Evolutionary conservation across 2,888 invertebrate genomes (phyloP), one percentile per base, ranked within the genome.

Genomic region (Philopedon plagiatum): DNA sequence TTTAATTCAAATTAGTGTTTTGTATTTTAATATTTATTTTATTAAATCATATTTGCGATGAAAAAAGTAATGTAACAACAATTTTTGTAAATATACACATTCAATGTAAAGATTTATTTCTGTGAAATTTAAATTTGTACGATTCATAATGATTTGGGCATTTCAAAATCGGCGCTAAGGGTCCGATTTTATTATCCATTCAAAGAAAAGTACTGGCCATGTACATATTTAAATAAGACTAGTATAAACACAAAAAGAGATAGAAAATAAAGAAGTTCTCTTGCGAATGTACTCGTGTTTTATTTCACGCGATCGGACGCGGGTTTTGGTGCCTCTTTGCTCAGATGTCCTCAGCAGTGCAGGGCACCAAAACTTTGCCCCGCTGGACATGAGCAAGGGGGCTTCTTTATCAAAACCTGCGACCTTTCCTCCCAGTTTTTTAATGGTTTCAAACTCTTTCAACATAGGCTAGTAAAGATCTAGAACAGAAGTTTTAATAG

Each of bases 251-350:
- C 46, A 64, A 62, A 60, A 51, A 58, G 3, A 56, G 34, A 23
- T 29, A 32, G 39, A 65, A 71, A 72, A 74, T 85, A 86, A 86
- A 86, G 85, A 85, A 85, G 85, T 85, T 85, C 85, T 85, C 85
- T 86, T 86, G 85, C 85, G 80, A 82, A 78, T 80, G 80, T 80
- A 72, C 86, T 85, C 41, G 54, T 58, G 74, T 74, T 69, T 77
- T 71, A 75, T 78, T 86, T 86, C 78, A 83, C 84, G 84, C 84
- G 85, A 85, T 83, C 81, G 84, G 84, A 82, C 83, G 85, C 84
- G 85, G 85, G 85, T 90, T 90, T 90, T 90, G 90, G 89, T 89
- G 89, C 86, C 85, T 84, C 83, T 83, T 85, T 85, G 85, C 85
- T 84, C 83, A 81, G 80, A 81, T 82, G 85, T 83, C 83, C 83